phyloP scores from a whole-genome alignment of 2,888 invertebrate species.

The Colostygia pectinataria region DNA sequence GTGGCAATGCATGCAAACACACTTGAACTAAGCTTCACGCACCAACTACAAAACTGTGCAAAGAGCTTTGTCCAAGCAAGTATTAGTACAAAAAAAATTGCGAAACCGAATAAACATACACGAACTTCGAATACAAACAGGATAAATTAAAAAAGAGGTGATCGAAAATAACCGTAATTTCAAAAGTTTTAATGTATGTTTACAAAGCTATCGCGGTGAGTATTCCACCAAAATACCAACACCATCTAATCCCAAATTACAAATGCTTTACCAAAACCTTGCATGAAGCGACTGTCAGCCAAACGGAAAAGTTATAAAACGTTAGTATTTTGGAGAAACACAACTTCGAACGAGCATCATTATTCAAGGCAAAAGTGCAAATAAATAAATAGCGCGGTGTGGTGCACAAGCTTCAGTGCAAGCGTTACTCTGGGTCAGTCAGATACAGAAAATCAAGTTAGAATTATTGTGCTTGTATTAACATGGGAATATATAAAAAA shows the following conservation, averaged over 20 bases:
- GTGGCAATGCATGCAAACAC: constrained; percentile 70
- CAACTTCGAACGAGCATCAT: constrained; percentile 32
- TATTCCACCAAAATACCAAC: constrained; percentile 82
- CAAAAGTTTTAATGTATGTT: constrained; percentile 55
- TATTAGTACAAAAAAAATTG: constrained; percentile 47
- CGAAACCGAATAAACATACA: constrained; percentile 60
- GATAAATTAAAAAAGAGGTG: background rate
- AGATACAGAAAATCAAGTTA: constrained; percentile 35
- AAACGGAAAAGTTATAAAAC: constrained; percentile 56
- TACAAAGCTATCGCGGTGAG: constrained; percentile 56
- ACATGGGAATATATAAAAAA: constrained; percentile 20
- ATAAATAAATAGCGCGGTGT: constrained; percentile 50
- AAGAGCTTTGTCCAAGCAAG: constrained; percentile 68
- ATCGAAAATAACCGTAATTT: background rate
- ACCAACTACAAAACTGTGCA: constrained; percentile 54
- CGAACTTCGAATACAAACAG: constrained; percentile 11
- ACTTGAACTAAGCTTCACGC: constrained; percentile 72
- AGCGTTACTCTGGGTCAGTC: constrained; percentile 52
- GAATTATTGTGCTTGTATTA: constrained; percentile 14
- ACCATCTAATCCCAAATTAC: constrained; percentile 65
- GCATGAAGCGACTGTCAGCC: constrained; percentile 55
- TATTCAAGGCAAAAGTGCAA: constrained; percentile 52
- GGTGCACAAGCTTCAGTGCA: constrained; percentile 70
- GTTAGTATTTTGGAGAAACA: constrained; percentile 82
- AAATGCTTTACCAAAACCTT: constrained; percentile 51